These are phyloP conservation scores for Onchidella celtica DNA, from an alignment of 2,888 invertebrate species.

Conservation along the genomic window DNA sequence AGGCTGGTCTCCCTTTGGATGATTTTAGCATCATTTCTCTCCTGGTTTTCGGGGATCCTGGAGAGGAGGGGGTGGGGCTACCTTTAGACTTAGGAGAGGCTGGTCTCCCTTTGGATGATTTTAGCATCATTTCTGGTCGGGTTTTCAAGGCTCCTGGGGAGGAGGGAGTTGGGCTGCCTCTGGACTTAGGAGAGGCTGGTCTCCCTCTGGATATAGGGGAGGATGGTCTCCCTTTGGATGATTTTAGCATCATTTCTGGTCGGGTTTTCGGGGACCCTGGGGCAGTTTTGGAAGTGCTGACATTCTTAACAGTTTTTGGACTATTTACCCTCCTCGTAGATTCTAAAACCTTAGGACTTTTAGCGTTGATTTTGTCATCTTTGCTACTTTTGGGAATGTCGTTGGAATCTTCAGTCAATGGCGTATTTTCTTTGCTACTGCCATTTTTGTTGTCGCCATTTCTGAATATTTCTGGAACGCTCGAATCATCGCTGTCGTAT, in stretches of 20 bases:
- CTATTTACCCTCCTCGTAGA: not conserved
- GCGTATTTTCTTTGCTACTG: not conserved
- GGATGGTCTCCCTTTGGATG: not conserved
- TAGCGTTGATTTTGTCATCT: not conserved
- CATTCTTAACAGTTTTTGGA: not conserved
- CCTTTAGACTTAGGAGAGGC: not conserved
- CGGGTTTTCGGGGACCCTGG: not conserved
- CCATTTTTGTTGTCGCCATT: not conserved
- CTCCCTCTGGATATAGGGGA: no score
- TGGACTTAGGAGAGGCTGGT: no score
- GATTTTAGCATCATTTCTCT: not conserved
- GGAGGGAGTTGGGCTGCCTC: not conserved
- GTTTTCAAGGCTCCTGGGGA: not conserved
- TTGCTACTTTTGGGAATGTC: not conserved
- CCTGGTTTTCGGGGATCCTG: not conserved
- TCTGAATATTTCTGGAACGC: not conserved
- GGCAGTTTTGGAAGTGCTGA: not conserved
- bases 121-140: not conserved
- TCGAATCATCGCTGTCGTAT: slow-evolving; percentile 38
- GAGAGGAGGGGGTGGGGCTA: not conserved
- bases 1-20: not conserved
- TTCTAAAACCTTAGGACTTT: not conserved
- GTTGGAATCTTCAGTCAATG: not conserved
- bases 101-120: not conserved
- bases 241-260: not conserved